Evolutionary conservation across 2,113 vertebrate genomes (phyloP).

Genomic region (Lucifuga dentata): DNA sequence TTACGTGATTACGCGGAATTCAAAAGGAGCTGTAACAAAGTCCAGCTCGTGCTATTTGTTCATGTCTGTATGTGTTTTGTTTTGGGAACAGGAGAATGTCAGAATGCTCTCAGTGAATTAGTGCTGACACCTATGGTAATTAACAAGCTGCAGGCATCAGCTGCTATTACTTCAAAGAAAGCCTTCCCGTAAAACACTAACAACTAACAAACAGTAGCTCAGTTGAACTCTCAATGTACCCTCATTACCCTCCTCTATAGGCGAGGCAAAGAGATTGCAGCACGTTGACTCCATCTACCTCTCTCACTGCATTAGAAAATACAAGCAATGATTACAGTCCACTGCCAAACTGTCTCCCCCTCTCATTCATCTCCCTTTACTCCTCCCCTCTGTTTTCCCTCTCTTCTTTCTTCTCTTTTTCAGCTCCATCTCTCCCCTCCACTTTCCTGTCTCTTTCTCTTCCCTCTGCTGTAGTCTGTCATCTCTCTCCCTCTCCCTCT

Average conservation of each 20-base stretch:
- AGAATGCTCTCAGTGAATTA: conserved; percentile 55
- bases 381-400: conserved; percentile 29
- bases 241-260: conserved; percentile 48
- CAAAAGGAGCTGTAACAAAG: conserved; percentile 56
- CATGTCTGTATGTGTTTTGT: conserved; percentile 56
- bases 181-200: conserved; percentile 48
- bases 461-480: conserved; percentile 31
- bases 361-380: conserved; percentile 23
- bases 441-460: conserved; percentile 27
- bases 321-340: conserved; percentile 58
- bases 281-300: conserved; percentile 26
- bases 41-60: conserved; percentile 58
- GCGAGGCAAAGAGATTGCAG: conserved; percentile 26
- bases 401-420: conserved; percentile 22
- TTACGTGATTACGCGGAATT: conserved; percentile 38
- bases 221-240: conserved; percentile 36
- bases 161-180: conserved; percentile 67
- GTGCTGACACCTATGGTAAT: conserved; percentile 70
- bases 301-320: conserved; percentile 53
- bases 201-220: conserved; percentile 51
- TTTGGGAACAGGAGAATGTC: conserved; percentile 47
- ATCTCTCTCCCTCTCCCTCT: conserved; percentile 18
- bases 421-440: conserved; percentile 31
- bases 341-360: conserved; percentile 36
- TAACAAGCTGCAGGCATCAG: conserved; percentile 63